Evolutionary conservation across 2,797 vertebrate species (phyloP), one percentile per base, ranked within the genome.

Genomic region (Perodicticus potto): DNA sequence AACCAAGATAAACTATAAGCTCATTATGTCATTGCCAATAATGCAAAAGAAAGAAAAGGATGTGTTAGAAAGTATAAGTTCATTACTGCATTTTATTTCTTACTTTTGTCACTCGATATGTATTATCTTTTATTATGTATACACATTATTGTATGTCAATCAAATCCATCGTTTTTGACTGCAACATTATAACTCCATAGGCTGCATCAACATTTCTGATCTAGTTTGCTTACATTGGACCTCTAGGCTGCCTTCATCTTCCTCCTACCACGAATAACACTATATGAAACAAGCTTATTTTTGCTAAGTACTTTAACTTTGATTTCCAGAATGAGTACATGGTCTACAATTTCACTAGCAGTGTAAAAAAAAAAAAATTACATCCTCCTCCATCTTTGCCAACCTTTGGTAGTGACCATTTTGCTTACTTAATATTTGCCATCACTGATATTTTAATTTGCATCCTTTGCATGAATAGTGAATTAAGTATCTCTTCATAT

Each of bases 361-460:
- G 14, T 77, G 22, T 20, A 53, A 90, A 90, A 88, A 85, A 2
- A 53, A 90, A 90, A 88, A 85, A 1, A 57, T 17, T 34, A 45
- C 5, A 25, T 34, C 43, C 67, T 63, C 40, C 27, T 32, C 70
- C 12, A 11, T 20, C 20, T 81, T 85, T 73, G 29, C 8, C 73
- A 63, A 83, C 17, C 23, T 55, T 92, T 55, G 29, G 4, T 57
- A 32, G n/a, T 81, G 32, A 40, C 40, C 8, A 10, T 34, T 65
- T 87, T 72, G 57, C 49, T 95, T 96, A 89, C 49, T 95, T 96
- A 86, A 84, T 45, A 37, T 92, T 53, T 37, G 53, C 32, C 4
- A 37, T 83, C 49, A 22, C 5, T 95, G 63, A 49, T 20, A 34
- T 49, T n/a, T 32, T 72, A 67, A 84, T 86, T 78, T 86, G 13